Evolutionary conservation across 2,888 invertebrate genomes (phyloP).

Genomic region (Lepas anatifera): DNA sequence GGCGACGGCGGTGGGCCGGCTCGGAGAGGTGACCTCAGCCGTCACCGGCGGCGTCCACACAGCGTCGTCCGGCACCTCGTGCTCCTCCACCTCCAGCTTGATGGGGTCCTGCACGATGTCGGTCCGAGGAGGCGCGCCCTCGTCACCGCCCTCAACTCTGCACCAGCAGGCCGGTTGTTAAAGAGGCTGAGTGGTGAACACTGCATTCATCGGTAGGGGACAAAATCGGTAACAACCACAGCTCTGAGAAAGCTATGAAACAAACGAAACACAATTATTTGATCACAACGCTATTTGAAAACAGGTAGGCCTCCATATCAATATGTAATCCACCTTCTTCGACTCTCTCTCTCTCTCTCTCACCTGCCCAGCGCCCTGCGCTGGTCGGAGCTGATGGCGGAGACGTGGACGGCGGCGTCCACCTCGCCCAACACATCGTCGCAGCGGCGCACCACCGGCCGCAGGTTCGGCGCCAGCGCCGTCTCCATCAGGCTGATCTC

Average conservation of each 20-base stretch:
- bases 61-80: background rate
- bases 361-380: background rate
- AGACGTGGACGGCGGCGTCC: background rate
- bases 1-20: background rate
- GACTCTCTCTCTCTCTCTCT: background rate
- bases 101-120: background rate
- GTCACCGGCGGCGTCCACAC: background rate
- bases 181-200: no score
- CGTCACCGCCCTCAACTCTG: no score
- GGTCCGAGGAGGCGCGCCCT: background rate
- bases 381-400: background rate
- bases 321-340: no score
- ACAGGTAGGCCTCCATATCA: no score
- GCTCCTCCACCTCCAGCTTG: conserved; percentile 7
- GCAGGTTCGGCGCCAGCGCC: background rate
- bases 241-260: no score
- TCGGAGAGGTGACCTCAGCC: background rate
- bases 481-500: conserved; percentile 8
- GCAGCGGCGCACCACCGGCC: conserved; percentile 1
- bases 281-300: no score
- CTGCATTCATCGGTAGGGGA: no score
- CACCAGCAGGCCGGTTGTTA: no score
- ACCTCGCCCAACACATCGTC: background rate
- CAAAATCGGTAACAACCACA: no score
- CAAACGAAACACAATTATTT: no score